Base-by-base conservation (phyloP, 1,140 invertebrate genomes). In the Ptiloglossa arizonensis region DNA sequence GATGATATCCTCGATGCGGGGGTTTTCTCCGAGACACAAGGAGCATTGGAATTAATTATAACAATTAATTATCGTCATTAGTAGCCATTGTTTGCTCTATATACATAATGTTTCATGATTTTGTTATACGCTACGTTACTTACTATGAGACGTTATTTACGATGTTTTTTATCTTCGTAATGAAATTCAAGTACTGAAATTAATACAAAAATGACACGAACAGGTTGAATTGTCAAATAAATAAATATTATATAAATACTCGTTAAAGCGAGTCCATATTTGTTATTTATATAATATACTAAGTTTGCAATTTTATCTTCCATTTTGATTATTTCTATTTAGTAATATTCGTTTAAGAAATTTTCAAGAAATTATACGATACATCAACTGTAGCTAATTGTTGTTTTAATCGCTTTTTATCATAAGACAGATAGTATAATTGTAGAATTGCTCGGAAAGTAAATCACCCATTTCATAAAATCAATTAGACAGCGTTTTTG, bases 21-120 rank as follows among this genome's bases (percentile, higher is more conserved):
- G 73, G 83, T 84, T 86, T 86, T 71, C 4, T 70, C 50, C 56
- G 62, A 85, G 79, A 56, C 79, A 48, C 83, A 82, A 85, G 76
- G 76, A 80, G 80, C 63, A 78, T 84, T 83, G 83, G 82, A 69
- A 70, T 75, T 52, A 69, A 79, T 63, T 76, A 70, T n/a, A 41
- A 44, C 62, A 69, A 74, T 85, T 79, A 68, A 81, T 85, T 86
- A 86, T 77, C 68, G 59, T 86, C 85, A 86, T 86, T 86, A 86
- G 84, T 86, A 86, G 84, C 84, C 84, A 72, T 86, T 85, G 76
- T 86, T 82, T 54, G 54, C 74, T 48, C 60, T 85, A 85, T 85
- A n/a, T 85, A 85, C 62, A 81, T 66, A 59, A 79, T 19, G 41
- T 62, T 79, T 41, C 35, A 27, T 46, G 22, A 72, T 78, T 27